These are phyloP conservation scores for Gallirallus australis DNA, from an alignment of 2,797 vertebrate genomes.

Conservation along the genomic window DNA sequence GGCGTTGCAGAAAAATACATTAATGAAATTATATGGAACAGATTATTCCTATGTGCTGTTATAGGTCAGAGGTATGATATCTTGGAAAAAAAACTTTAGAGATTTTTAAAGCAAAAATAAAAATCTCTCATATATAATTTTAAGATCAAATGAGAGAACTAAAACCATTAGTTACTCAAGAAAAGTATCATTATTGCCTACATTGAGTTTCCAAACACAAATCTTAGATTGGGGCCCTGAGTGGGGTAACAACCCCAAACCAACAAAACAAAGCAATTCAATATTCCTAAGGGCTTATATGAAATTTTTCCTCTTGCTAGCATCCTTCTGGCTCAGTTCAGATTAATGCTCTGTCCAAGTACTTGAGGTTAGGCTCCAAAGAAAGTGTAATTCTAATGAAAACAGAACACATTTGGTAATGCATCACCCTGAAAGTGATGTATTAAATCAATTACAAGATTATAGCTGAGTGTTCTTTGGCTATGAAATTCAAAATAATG, in stretches of 20 bases:
- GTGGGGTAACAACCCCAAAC: rapidly evolving
- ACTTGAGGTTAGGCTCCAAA: not conserved
- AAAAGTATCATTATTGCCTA: not conserved
- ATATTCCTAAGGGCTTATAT: not conserved
- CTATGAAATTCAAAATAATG: not conserved
- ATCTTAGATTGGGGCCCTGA: not conserved
- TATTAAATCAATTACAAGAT: not conserved
- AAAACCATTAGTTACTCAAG: not conserved
- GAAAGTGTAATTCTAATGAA: not conserved
- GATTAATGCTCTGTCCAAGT: not conserved
- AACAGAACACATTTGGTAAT: not conserved
- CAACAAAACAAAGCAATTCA: not conserved
- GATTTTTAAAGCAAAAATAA: not conserved
- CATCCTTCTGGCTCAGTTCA: no score
- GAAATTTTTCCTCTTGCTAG: not conserved
- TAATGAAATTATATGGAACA: not conserved
- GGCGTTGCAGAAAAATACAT: not conserved
- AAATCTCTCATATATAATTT: not conserved
- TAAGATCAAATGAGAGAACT: not conserved
- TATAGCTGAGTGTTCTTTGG: not conserved
- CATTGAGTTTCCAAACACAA: not conserved
- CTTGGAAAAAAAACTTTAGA: no score
- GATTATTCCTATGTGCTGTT: not conserved
- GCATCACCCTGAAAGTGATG: rapidly evolving
- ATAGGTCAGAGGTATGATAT: not conserved